Evolutionary conservation across 2,888 invertebrate species (phyloP).

Genomic region (Drosophila diplacantha): DNA sequence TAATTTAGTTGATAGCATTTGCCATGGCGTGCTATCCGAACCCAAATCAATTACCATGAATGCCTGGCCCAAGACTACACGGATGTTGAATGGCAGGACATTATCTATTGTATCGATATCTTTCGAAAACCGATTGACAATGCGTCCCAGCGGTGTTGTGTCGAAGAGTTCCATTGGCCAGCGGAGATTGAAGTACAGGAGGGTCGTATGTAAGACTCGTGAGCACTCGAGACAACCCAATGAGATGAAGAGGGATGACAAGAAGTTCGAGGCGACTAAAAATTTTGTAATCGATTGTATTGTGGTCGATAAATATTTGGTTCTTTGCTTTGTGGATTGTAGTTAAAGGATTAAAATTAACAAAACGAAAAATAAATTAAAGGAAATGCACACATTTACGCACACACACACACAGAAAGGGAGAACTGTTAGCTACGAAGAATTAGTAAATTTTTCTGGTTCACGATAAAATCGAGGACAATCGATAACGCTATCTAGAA

Average conservation of each 20-base stretch:
- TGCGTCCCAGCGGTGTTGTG: conserved; percentile 86
- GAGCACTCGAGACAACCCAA: conserved; percentile 81
- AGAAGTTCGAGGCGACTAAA: conserved; percentile 74
- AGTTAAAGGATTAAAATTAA: not conserved
- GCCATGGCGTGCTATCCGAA: not conserved
- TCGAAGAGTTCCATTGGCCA: conserved; percentile 88
- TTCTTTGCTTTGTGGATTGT: not conserved
- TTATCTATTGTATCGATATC: conserved; percentile 82
- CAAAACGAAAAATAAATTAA: conserved; percentile 2
- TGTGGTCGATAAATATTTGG: conserved; percentile 2
- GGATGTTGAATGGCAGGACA: conserved; percentile 78
- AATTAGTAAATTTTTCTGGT: conserved; percentile 1
- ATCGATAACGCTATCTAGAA: not conserved
- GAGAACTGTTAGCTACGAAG: conserved; percentile 21
- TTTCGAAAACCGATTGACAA: conserved; percentile 83
- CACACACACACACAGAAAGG: conserved; percentile 26
- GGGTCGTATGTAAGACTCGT: conserved; percentile 79
- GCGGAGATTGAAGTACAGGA: conserved; percentile 82
- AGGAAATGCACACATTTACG: conserved; percentile 10
- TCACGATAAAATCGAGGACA: not conserved
- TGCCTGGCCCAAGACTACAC: conserved; percentile 76
- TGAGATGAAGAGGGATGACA: conserved; percentile 76
- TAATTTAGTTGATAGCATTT: conserved; percentile 7
- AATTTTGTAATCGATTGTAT: conserved; percentile 9
- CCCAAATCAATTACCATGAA: conserved; percentile 76